phyloP scores from a whole-genome alignment of 2,113 vertebrate genomes.

The Rhinoptilus africanus region DNA sequence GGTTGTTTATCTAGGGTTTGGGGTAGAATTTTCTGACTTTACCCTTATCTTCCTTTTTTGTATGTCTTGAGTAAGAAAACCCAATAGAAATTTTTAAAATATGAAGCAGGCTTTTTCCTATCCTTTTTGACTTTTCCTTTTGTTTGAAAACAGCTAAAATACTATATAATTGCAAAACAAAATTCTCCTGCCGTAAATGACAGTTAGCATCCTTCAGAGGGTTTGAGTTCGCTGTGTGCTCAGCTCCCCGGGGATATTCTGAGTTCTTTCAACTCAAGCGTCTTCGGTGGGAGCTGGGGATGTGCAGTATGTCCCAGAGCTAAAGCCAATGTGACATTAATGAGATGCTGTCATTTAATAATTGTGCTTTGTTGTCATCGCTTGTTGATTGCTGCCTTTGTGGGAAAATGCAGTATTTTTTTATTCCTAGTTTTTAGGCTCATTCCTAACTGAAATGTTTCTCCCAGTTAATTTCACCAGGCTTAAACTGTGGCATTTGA shows the following conservation, averaged over 20 bases:
- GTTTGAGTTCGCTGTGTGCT: not conserved
- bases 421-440: not conserved
- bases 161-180: not conserved
- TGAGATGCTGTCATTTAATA: conserved; percentile 47
- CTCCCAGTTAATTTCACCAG: not conserved
- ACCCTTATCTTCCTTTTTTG: not conserved
- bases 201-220: not conserved
- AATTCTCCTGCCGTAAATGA: not conserved
- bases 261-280: conserved; percentile 44
- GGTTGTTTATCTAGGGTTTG: not conserved
- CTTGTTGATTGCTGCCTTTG: conserved; percentile 8
- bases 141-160: not conserved
- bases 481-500: not conserved
- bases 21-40: not conserved
- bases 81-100: not conserved
- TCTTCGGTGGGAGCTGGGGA: conserved; percentile 37
- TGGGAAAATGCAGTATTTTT: not conserved
- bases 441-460: not conserved
- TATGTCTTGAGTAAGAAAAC: not conserved
- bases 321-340: conserved; percentile 38
- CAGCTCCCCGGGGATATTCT: not conserved
- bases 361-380: not conserved
- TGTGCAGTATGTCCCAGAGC: not conserved
- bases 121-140: not conserved
- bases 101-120: not conserved